phyloP scores from a whole-genome alignment of 2,113 vertebrate genomes.

The Podarcis muralis region DNA sequence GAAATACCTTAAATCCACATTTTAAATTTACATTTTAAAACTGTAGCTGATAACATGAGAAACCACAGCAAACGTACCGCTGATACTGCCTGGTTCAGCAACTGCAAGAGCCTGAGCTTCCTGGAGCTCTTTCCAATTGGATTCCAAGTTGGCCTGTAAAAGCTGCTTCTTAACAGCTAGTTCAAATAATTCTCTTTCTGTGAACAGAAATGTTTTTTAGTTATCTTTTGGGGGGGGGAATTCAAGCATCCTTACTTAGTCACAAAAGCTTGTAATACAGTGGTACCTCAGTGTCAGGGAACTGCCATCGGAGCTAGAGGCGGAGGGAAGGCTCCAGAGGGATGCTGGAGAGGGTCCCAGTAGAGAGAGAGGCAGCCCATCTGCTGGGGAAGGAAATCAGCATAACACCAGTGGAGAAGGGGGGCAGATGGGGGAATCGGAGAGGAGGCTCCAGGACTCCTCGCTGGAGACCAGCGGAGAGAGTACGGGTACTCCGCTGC shows the following conservation, averaged over 20 bases:
- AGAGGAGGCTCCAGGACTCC: no score
- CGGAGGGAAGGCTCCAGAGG: no score
- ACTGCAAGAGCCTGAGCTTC: background rate
- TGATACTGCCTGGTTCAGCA: background rate
- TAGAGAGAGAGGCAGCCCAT: no score
- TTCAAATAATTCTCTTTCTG: background rate
- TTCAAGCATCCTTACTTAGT: background rate
- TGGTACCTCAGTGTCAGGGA: no score
- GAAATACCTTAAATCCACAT: background rate
- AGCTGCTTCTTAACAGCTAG: background rate
- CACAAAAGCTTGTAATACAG: no score
- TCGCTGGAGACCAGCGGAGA: no score
- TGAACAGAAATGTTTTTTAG: background rate
- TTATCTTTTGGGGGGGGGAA: background rate
- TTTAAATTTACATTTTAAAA: background rate
- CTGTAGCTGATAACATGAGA: background rate
- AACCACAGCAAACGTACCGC: background rate
- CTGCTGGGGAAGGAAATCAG: no score
- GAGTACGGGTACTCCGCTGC: no score
- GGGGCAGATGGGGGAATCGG: no score
- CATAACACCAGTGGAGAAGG: no score
- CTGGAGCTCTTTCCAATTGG: conserved; percentile 4
- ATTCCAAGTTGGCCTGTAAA: background rate
- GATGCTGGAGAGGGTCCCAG: no score
- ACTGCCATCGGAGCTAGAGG: no score